A percentile compares a stretch with the other conserved stretches of the same genome.
Conservation (phyloP, 1,140 invertebrate species). For the Eriosoma lanigerum region DNA sequence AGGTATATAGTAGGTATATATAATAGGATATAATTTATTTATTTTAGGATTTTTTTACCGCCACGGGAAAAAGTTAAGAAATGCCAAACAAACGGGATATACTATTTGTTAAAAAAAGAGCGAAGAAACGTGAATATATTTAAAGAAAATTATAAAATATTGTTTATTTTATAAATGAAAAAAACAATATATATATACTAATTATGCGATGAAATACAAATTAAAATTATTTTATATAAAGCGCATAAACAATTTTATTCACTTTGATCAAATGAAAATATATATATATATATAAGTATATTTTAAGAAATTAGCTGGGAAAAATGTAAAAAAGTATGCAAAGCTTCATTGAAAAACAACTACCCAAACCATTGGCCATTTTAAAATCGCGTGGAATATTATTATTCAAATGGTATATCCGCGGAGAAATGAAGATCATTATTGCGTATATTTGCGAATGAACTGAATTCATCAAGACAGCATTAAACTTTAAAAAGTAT, state of each 20-base stretch:
- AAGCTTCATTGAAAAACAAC: neutral
- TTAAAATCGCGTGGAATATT: neutral
- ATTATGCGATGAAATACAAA: neutral
- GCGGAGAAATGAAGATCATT: slow-evolving; percentile 20
- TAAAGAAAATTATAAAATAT: no score
- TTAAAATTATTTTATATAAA: neutral
- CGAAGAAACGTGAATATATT: no score
- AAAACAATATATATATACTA: neutral
- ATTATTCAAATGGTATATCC: slow-evolving; percentile 27
- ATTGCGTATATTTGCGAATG: slow-evolving; percentile 1
- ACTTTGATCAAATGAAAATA: no score
- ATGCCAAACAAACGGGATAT: neutral
- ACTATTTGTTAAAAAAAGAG: no score
- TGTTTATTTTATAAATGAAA: no score
- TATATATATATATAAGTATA: no score
- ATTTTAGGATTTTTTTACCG: no score
- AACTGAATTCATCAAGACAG: slow-evolving; percentile 27
- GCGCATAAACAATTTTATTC: neutral
- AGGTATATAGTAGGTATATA: neutral
- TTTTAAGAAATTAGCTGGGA: neutral
- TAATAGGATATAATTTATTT: no score
- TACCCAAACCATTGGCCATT: neutral
- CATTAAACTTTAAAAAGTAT: slow-evolving; percentile 30
- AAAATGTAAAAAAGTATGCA: neutral
- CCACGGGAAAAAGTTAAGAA: no score